A percentile compares a stretch with the other conserved stretches of the same genome.
Conservation (phyloP, 2,888 invertebrate genomes). For the Syritta pipiens region DNA sequence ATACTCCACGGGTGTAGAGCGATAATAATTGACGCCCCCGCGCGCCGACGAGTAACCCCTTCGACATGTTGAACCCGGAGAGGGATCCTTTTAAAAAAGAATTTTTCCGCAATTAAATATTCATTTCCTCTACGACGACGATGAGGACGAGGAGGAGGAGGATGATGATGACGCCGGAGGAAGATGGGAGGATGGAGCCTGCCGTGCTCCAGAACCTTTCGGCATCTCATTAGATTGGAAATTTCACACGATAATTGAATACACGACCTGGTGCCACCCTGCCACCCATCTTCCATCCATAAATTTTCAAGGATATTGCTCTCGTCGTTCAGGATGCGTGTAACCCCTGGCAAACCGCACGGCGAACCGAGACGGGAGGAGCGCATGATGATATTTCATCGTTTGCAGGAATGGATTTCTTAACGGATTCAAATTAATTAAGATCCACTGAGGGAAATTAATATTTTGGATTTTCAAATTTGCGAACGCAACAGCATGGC, state of each 20-base stretch:
- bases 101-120: slow-evolving; percentile 37
- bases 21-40: slow-evolving; percentile 9
- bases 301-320: slow-evolving; percentile 22
- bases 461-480: slow-evolving; percentile 43
- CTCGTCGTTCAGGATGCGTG: slow-evolving; percentile 11
- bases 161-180: background rate
- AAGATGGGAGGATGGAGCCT: too few relatives aligned
- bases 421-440: slow-evolving; percentile 44
- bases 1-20: slow-evolving; percentile 13
- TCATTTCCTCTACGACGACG: slow-evolving; percentile 29
- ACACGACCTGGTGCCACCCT: slow-evolving; percentile 25
- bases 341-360: slow-evolving; percentile 30
- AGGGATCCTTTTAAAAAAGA: slow-evolving; percentile 1
- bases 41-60: background rate
- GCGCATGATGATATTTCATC: slow-evolving; percentile 32
- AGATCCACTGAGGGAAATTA: slow-evolving; percentile 40
- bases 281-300: background rate
- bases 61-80: background rate
- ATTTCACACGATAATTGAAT: slow-evolving; percentile 51
- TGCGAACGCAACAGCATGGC: slow-evolving; percentile 35
- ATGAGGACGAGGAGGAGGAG: background rate
- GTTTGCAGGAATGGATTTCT: slow-evolving; percentile 20
- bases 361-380: background rate
- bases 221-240: slow-evolving; percentile 48
- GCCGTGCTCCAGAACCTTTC: slow-evolving; percentile 20